Evolutionary conservation across 2,888 invertebrate genomes (phyloP).

Genomic region (Watsonalla binaria): DNA sequence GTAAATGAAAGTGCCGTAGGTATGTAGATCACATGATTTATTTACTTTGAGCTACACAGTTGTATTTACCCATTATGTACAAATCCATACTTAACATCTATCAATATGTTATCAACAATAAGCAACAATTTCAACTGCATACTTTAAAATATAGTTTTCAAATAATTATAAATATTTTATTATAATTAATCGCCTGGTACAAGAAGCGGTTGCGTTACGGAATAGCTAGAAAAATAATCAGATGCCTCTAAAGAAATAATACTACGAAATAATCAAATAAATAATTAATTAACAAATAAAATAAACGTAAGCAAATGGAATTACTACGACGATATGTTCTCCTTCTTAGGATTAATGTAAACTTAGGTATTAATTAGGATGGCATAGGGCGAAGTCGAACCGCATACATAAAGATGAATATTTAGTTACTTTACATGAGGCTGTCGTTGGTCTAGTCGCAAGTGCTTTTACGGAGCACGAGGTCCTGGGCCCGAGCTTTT

Average conservation of each 20-base stretch:
- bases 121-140: constrained; percentile 66
- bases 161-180: constrained; percentile 18
- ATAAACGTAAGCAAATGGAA: too few species aligned
- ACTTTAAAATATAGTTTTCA: constrained; percentile 22
- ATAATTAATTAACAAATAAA: too few species aligned
- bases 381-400: too few species aligned
- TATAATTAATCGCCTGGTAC: constrained; percentile 7
- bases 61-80: constrained; percentile 61
- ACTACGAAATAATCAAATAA: too few species aligned
- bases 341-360: too few species aligned
- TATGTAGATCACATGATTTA: constrained; percentile 56
- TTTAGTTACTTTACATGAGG: too few species aligned
- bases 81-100: constrained; percentile 53
- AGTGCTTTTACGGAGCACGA: too few species aligned
- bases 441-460: too few species aligned
- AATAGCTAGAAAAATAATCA: background rate
- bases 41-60: constrained; percentile 67
- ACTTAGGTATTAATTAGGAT: too few species aligned
- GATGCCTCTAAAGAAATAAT: background rate
- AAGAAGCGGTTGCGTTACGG: background rate
- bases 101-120: constrained; percentile 64
- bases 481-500: too few species aligned
- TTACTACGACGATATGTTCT: too few species aligned
- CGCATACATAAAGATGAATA: too few species aligned
- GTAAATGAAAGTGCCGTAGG: constrained; percentile 18